Evolutionary conservation across 2,113 vertebrate species (phyloP).

Genomic region (Psittacus erithacus): DNA sequence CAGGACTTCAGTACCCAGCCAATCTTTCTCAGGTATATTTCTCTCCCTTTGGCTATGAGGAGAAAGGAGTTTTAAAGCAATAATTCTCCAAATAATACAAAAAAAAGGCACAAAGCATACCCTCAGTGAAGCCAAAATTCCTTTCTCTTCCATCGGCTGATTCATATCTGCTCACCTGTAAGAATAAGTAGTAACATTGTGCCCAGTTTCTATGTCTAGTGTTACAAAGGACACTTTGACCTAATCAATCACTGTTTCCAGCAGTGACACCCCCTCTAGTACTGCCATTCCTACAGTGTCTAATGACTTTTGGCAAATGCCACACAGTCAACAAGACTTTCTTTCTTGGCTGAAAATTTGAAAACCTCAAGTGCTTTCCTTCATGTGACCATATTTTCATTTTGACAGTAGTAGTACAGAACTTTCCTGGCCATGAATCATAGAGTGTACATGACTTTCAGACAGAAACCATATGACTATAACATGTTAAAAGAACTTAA

Average conservation of each 20-base stretch:
- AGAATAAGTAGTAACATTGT: not conserved
- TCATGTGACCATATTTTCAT: not conserved
- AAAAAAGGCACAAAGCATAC: not conserved
- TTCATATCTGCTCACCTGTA: not conserved
- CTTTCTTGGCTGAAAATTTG: not conserved
- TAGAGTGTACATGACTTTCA: not conserved
- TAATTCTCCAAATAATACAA: not conserved
- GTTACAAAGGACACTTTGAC: not conserved
- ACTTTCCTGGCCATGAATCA: not conserved
- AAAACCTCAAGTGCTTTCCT: not conserved
- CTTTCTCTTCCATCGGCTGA: not conserved
- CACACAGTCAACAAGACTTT: not conserved
- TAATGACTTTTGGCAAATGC: not conserved
- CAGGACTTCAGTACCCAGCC: not conserved
- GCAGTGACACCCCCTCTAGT: not conserved
- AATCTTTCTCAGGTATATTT: not conserved
- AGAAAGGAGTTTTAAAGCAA: not conserved
- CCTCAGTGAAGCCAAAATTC: not conserved
- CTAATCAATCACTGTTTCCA: not conserved
- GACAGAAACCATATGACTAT: not conserved
- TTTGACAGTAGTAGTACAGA: not conserved
- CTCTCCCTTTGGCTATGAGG: not conserved
- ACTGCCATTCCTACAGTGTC: not conserved
- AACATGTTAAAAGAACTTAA: not conserved
- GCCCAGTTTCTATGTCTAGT: not conserved